These are phyloP conservation scores for Coendou prehensilis DNA, from an alignment of 2,797 vertebrate species.

Conservation along the genomic window DNA sequence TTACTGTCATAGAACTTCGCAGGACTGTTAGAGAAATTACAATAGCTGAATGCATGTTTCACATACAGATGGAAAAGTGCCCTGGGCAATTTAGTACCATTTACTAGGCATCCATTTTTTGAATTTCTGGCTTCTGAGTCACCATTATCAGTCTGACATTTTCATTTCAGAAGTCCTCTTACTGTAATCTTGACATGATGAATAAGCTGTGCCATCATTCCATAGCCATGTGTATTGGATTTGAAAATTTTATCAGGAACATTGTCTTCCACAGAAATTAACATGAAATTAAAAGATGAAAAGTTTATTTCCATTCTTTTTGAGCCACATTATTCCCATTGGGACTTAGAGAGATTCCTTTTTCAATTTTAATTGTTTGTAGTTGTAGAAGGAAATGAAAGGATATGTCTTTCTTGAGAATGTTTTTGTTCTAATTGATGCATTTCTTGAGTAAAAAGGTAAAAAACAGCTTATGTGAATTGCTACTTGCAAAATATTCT, in stretches of 20 bases:
- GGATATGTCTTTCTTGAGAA: not conserved
- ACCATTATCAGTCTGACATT: slow-evolving; percentile 7
- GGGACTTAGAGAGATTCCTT: not conserved
- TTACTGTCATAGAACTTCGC: slow-evolving; percentile 22
- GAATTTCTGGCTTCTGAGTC: slow-evolving; percentile 69
- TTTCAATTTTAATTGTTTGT: slow-evolving; percentile 20
- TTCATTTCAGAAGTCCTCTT: not conserved
- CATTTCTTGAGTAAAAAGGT: not conserved
- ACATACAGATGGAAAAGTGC: slow-evolving; percentile 48
- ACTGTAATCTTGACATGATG: not conserved
- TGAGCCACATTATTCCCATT: not conserved
- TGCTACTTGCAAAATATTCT: not conserved
- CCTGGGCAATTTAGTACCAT: not conserved
- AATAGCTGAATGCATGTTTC: slow-evolving; percentile 21
- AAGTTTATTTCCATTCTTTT: slow-evolving; percentile 20
- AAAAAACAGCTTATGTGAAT: not conserved
- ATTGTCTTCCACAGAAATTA: not conserved
- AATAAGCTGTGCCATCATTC: not conserved
- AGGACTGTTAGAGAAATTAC: not conserved
- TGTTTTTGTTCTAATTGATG: not conserved
- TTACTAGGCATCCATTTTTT: slow-evolving; percentile 8
- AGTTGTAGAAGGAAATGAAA: not conserved
- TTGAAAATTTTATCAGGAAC: not conserved
- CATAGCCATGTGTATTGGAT: not conserved
- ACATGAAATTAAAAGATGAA: slow-evolving; percentile 2